Percentiles rank a stretch among this genome's conserved stretches.
Conservation (phyloP, 53 echinoderm and acorn worm genomes). For the Pentamera pediparva region DNA sequence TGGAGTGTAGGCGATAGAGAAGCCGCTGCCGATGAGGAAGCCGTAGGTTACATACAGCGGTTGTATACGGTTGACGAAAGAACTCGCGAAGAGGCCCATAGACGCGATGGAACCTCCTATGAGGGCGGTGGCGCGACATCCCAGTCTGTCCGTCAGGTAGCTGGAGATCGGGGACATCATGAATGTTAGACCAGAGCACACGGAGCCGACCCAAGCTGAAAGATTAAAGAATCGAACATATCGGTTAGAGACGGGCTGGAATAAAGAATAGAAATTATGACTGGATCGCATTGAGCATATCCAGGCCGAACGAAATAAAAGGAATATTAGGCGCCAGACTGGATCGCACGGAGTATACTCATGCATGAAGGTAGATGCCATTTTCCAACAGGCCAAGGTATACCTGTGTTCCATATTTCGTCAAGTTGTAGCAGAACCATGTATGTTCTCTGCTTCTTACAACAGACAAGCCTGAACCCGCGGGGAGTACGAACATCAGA, state of each 20-base stretch:
- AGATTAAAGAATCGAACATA: not conserved
- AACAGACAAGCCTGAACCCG: too few species aligned
- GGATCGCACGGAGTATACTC: too few species aligned
- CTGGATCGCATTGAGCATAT: too few species aligned
- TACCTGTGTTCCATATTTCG: too few species aligned
- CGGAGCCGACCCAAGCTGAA: constrained; percentile 77
- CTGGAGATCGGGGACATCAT: constrained; percentile 83
- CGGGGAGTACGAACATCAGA: too few species aligned
- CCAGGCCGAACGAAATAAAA: too few species aligned
- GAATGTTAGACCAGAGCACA: constrained; percentile 83
- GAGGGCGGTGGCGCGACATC: constrained; percentile 67
- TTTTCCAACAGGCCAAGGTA: too few species aligned
- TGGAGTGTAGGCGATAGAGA: constrained; percentile 83
- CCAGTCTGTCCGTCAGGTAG: constrained; percentile 71
- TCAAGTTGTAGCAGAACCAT: too few species aligned
- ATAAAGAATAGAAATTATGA: too few species aligned
- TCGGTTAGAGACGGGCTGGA: not conserved
- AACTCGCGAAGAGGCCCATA: constrained; percentile 63
- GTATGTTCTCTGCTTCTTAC: too few species aligned
- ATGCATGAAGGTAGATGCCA: too few species aligned
- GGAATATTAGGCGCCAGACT: too few species aligned
- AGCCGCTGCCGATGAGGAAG: constrained; percentile 55
- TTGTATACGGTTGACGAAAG: constrained; percentile 70
- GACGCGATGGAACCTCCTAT: constrained; percentile 67
- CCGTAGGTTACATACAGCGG: constrained; percentile 84